phyloP scores from a whole-genome alignment of 2,113 vertebrate species.

The Ammospiza caudacuta region DNA sequence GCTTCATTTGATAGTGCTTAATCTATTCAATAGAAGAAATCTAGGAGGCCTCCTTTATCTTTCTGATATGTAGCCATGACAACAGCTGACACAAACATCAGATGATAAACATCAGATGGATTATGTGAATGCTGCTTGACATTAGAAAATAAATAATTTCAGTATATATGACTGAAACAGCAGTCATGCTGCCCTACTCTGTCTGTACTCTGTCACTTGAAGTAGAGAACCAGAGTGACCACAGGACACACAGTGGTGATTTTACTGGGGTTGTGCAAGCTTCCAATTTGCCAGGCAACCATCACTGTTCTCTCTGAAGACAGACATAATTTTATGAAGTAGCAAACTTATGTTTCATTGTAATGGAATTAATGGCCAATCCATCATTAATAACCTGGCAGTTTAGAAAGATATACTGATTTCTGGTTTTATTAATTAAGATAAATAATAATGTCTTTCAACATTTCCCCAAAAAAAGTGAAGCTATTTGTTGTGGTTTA shows the following conservation, averaged over 20 bases:
- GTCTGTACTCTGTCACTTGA: not conserved
- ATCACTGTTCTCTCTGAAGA: not conserved
- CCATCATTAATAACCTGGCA: not conserved
- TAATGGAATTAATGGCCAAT: not conserved
- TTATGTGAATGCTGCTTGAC: not conserved
- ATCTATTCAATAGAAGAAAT: not conserved
- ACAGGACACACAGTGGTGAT: not conserved
- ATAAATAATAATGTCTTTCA: not conserved
- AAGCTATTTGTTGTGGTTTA: not conserved
- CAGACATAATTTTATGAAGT: not conserved
- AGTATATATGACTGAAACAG: not conserved
- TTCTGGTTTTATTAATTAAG: not conserved
- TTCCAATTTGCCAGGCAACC: fast-evolving
- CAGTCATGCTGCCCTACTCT: not conserved
- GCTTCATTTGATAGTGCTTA: not conserved
- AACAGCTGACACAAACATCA: not conserved
- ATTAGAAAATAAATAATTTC: not conserved
- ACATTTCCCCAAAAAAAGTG: not conserved
- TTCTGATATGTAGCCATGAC: not conserved
- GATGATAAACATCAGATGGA: not conserved
- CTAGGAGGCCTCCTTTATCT: not conserved
- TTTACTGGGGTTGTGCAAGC: not conserved
- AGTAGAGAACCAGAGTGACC: not conserved
- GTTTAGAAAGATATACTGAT: not conserved
- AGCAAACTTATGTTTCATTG: not conserved